Base-by-base conservation (phyloP, 2,888 invertebrate species). In the Cheilosia scutellata region DNA sequence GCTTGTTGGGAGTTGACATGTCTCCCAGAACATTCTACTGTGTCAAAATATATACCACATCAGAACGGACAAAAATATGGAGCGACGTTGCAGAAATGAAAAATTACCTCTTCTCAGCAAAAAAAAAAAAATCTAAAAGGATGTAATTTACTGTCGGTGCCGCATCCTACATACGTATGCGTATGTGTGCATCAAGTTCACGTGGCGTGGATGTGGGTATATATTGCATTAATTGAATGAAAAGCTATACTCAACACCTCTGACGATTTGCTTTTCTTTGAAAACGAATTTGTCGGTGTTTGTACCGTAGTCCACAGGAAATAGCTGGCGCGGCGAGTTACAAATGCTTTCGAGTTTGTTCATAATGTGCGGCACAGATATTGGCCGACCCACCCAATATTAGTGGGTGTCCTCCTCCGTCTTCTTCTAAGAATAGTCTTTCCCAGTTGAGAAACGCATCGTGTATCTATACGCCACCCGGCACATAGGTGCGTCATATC, bases 61-160 rank as follows among this genome's bases (percentile, higher is more conserved):
- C 57, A 71, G 51, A 63, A 49, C 25, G 5, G 20, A 29, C 53
- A 79, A 25, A 74, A 79, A 66, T 79, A 74, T 65, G 58, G 44
- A 53, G 29, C 74, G 79, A 74, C 79, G 37, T 58, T 80, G 74
- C 74, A 60, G 58, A 80, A 51, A 65, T 74, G 58, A 58, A 72
- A 78, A 79, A 66, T 44, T 58, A 51, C 60, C 65, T 72, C 63
- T 70, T 11, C 11, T 6, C 3, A 25, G 11, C 51, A 58, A 20
- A 40, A 49, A 51, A 5, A 58, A 29, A 11, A 27, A 42, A 51
- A 60, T 60, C 40, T 42, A 29, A 44, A 58, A 60, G 31, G 49
- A 40, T 72, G 72, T 72, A 79, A 65, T 58, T 78, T 63, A 63
- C 37, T 51, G 58, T 29, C 55, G 47, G 20, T 20, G 31, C n/a